Percentiles rank a stretch among this genome's conserved stretches.
phyloP scores from a whole-genome alignment of 2,797 vertebrate species.

The Erpetoichthys calabaricus region DNA sequence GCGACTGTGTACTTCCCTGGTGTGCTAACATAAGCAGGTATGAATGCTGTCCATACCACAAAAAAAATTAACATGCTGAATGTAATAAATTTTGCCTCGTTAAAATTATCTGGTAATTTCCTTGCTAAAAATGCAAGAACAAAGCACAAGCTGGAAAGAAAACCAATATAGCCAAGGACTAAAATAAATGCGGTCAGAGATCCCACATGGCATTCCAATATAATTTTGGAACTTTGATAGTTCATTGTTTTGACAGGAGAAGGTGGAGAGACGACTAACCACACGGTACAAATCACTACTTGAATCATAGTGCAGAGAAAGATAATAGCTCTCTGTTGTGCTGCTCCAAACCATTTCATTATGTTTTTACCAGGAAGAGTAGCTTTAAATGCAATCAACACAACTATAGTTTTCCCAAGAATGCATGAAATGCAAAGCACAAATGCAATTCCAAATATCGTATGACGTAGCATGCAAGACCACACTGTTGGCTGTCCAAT shows the following conservation, averaged over 20 bases:
- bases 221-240: neutral
- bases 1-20: neutral
- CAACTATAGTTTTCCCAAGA: conserved; percentile 58
- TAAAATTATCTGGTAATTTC: neutral
- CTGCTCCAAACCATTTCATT: conserved; percentile 45
- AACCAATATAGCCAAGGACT: neutral
- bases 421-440: conserved; percentile 59
- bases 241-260: neutral
- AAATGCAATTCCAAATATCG: conserved; percentile 52
- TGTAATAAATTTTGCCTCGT: neutral
- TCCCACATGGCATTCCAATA: neutral
- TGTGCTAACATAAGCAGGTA: neutral
- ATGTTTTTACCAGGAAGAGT: conserved; percentile 39
- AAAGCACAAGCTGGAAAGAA: neutral
- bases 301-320: neutral
- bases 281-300: too few relatives aligned
- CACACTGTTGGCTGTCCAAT: conserved; percentile 50
- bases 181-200: neutral
- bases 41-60: neutral
- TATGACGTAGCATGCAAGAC: conserved; percentile 62
- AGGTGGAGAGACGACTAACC: too few relatives aligned
- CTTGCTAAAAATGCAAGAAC: neutral
- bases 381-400: conserved; percentile 54
- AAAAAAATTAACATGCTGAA: conserved; percentile 1
- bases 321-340: neutral